Evolutionary conservation across 1,140 invertebrate species (phyloP), one percentile per base, ranked within the genome.

Genomic region (Hylyphantes graminicola): DNA sequence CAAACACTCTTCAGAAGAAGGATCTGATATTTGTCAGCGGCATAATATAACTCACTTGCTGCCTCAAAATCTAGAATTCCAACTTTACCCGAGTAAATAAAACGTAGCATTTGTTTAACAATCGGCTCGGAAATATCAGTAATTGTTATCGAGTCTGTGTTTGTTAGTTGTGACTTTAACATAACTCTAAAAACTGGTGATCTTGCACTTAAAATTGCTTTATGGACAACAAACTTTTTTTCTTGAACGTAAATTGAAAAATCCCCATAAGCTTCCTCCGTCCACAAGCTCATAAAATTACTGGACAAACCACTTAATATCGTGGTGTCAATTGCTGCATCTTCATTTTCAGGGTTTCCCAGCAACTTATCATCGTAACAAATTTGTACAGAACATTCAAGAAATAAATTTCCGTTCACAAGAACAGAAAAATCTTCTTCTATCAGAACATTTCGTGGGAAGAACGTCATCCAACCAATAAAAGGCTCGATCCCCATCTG

Each of bases 171-270:
- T 11, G 51, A 73, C 6, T 73, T 57, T 12, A 73, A 11, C 70
- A 73, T 73, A 13, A 54, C 35, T 54, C 21, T 57, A 12, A 73
- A 73, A 73, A 73, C 70, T 7, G 17, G 53, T 55, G 70, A 73
- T 21, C 70, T 54, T 55, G 70, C 51, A 21, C 70, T 73, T 55
- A 73, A 57, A 19, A 73, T 57, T 1, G 70, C n/a, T 57, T 73
- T 73, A 57, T 73, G 70, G n/a, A n/a, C 70, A 19, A 2, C 11
- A 9, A 73, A 55, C 7, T 13, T 19, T 19, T 9, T 15, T 0
- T 54, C 70, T n/a, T 73, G 51, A n/a, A 73, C 53, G 17, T 73
- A 55, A 9, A 73, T 15, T 55, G 70, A 50, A 57, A 73, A 15
- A 57, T 73, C 70, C 5, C 11, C 19, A 57, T 55, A 73, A 35